Evolutionary conservation across 2,113 vertebrate genomes (phyloP), one percentile per base, ranked within the genome.

Genomic region (Alethe castanea): DNA sequence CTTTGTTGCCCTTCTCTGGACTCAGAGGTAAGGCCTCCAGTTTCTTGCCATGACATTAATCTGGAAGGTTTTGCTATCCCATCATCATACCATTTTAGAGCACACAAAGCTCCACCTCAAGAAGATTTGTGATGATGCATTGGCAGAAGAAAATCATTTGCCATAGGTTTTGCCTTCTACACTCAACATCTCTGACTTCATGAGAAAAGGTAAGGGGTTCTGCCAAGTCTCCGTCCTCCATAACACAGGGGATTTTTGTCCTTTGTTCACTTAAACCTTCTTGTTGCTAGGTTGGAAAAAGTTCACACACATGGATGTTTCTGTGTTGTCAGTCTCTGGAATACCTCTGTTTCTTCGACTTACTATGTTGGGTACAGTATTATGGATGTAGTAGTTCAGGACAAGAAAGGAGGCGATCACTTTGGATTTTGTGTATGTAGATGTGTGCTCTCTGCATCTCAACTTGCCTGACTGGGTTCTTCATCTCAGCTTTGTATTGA

Each of bases 171-270:
- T 76, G 22, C 54, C n/a, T 64, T 80, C 47, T 33, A 8, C 31
- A 14, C 8, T 47, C 44, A 52, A 19, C 33, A 35, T 11, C 48
- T 67, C 35, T 54, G 57, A 25, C 44, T 67, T 62, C 16, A 4
- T 7, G 6, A 44, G 14, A 18, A 70, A 44, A 52, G 12, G 59
- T 29, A 28, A n/a, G 31, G 18, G 14, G 6, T 17, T 52, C 69
- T 70, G 16, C 61, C 33, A 48, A 31, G 11, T 25, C 8, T 69
- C 5, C 16, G 28, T 31, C 18, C 26, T 33, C 19, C 22, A 0
- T 16, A 44, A 14, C 5, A 29, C 7, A 3, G 36, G 0, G 0
- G 0, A 0, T 12, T 42, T 35, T 73, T 29, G 9, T 33, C 20
- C n/a, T 56, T 48, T 36, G 38, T 59, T 62, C 19, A 5, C 9